Conservation (phyloP, 1,140 invertebrate genomes). For the Micrasema longulum region DNA sequence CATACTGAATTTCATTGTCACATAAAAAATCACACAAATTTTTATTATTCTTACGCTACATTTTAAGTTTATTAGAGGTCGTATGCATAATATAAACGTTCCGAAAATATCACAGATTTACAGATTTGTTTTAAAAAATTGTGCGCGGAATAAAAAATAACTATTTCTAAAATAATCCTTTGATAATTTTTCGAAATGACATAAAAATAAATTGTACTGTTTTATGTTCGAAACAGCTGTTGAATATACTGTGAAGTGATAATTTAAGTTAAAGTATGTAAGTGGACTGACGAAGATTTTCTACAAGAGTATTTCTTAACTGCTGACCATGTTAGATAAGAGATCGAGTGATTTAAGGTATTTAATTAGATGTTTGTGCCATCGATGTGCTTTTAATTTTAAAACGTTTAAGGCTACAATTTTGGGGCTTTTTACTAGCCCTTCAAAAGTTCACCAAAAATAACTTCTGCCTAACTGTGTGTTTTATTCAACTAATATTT, state of each 20-base stretch:
- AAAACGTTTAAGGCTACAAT: no score
- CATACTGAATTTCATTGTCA: no score
- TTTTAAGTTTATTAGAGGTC: no score
- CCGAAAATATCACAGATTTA: not conserved
- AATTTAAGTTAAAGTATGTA: not conserved
- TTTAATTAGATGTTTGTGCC: conserved; percentile 14
- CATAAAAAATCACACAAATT: no score
- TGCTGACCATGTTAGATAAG: conserved; percentile 34
- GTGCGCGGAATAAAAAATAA: not conserved
- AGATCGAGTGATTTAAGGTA: conserved; percentile 29
- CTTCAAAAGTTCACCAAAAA: not conserved
- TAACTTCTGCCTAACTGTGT: no score
- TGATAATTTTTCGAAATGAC: not conserved
- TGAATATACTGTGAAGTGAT: conserved; percentile 16
- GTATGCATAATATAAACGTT: no score
- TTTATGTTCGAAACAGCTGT: conserved; percentile 11
- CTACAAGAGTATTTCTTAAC: conserved; percentile 7
- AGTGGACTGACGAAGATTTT: conserved; percentile 14
- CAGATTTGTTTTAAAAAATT: not conserved
- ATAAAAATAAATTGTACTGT: no score
- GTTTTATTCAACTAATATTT: no score
- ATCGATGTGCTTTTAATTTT: not conserved
- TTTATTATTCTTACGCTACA: no score
- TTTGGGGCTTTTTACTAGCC: not conserved
- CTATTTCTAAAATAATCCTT: not conserved